Evolutionary conservation across 2,797 vertebrate genomes (phyloP).

Genomic region (Xerus rutilus): DNA sequence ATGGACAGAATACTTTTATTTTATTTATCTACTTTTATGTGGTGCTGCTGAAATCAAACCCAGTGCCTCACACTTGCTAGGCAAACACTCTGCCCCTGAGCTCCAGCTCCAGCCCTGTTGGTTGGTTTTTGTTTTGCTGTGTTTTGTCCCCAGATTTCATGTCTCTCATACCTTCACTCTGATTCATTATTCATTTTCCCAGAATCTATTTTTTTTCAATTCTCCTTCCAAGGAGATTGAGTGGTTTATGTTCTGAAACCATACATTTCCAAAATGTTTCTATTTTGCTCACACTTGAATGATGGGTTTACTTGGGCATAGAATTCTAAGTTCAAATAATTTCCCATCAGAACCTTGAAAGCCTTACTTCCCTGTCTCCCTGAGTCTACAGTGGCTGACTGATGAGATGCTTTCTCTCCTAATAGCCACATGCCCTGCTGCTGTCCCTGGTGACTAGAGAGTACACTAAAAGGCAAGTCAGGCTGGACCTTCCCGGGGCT

Average conservation of each 20-base stretch:
- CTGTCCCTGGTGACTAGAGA: not conserved
- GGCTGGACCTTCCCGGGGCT: rapidly evolving
- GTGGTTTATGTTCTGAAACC: constrained; percentile 36
- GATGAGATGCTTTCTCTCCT: not conserved
- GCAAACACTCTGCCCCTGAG: no score
- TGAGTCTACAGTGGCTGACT: not conserved
- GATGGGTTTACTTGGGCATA: constrained; percentile 21
- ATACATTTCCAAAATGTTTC: constrained; percentile 60
- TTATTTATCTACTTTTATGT: no score
- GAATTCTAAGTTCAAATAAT: constrained; percentile 58
- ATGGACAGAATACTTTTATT: no score
- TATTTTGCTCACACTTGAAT: constrained; percentile 59
- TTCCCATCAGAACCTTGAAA: constrained; percentile 59
- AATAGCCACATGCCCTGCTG: not conserved
- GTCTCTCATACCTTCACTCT: constrained; percentile 1
- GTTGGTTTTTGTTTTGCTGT: not conserved
- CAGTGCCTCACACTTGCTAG: no score
- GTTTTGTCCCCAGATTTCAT: constrained; percentile 37
- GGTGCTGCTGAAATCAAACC: no score
- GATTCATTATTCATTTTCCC: constrained; percentile 38
- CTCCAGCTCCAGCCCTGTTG: no score
- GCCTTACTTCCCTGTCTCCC: not conserved
- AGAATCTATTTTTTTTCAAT: not conserved
- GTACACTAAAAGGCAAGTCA: not conserved
- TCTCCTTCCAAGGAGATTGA: constrained; percentile 36